A percentile compares a stretch with the other conserved stretches of the same genome.
phyloP scores from a whole-genome alignment of 2,797 vertebrate genomes.

The Xenopus petersii region DNA sequence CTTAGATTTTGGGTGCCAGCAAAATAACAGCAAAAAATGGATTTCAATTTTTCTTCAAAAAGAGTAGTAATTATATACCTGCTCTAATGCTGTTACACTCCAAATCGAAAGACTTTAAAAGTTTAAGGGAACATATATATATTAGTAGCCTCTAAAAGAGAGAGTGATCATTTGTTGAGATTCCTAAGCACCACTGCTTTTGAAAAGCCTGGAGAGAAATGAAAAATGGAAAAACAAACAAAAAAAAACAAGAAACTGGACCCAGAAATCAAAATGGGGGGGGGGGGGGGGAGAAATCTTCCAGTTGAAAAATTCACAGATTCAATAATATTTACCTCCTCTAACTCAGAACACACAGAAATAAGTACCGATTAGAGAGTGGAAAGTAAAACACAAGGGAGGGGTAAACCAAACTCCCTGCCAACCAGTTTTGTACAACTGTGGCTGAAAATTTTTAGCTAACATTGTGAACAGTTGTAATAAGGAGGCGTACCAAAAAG shows the following conservation, averaged over 20 bases:
- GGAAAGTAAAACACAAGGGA: conserved; percentile 5
- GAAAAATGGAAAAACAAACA: conserved; percentile 16
- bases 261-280: conserved; percentile 58
- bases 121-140: no score
- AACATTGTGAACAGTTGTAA: conserved; percentile 8
- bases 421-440: neutral
- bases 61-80: neutral
- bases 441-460: conserved; percentile 33
- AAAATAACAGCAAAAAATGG: conserved; percentile 2
- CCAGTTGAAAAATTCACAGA: conserved; percentile 86
- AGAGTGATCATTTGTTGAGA: conserved; percentile 5
- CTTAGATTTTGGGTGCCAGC: conserved; percentile 2
- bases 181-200: conserved; percentile 18
- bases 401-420: conserved; percentile 18
- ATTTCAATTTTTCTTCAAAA: neutral
- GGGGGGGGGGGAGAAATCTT: conserved; percentile 53
- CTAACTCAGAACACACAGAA: conserved; percentile 29
- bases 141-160: conserved; percentile 8
- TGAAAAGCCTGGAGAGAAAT: conserved; percentile 13
- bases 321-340: conserved; percentile 37
- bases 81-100: neutral
- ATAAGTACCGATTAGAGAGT: conserved; percentile 38
- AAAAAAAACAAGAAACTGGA: conserved; percentile 42
- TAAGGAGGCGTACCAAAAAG: conserved; percentile 30
- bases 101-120: neutral